Evolutionary conservation across 2,888 invertebrate species (phyloP), one percentile per base, ranked within the genome.

Genomic region (Dryococelus australis): DNA sequence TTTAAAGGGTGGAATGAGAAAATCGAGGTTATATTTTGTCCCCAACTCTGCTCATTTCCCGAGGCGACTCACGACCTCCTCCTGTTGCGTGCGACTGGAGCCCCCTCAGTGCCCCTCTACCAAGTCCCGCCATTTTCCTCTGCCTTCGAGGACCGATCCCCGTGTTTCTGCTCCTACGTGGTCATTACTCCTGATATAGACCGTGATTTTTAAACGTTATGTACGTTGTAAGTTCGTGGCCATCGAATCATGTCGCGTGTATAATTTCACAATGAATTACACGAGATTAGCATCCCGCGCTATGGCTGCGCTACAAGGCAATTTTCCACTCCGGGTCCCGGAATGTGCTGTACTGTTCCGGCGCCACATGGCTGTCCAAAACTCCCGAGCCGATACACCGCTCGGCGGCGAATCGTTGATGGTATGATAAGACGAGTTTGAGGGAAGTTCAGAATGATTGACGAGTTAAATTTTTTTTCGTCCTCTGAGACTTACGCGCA

Each of bases 211-310:
- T 83, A 83, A 83, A 83, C 83, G 83, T 35, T 83, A 83, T 83
- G 65, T 65, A 65, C 83, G 83, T 83, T 83, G 83, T 83, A 43
- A 83, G 43, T 28, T 83, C 43, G 28, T 83, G 65, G 43, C 35
- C 83, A 83, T 83, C 35, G 43, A 83, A 43, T 83, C 83, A 83
- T 83, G 83, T 83, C 83, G 43, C 43, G 83, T 83, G 43, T 83
- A 43, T 83, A 83, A 83, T 83, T 83, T 83, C 28, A 83, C 83
- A 83, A 83, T 83, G 83, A 83, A 83, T 83, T 83, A 83, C 83
- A 28, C 43, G 83, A 83, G 83, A 83, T 83, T 83, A 83, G 83
- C 83, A 83, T 83, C 83, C 83, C 28, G 28, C 20, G 43, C 28
- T 83, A 26, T 83, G 28, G 43, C 83, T 83, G 28, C 65, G 65